Evolutionary conservation across 2,797 vertebrate genomes (phyloP).

Genomic region (Coracias cyanogaster): DNA sequence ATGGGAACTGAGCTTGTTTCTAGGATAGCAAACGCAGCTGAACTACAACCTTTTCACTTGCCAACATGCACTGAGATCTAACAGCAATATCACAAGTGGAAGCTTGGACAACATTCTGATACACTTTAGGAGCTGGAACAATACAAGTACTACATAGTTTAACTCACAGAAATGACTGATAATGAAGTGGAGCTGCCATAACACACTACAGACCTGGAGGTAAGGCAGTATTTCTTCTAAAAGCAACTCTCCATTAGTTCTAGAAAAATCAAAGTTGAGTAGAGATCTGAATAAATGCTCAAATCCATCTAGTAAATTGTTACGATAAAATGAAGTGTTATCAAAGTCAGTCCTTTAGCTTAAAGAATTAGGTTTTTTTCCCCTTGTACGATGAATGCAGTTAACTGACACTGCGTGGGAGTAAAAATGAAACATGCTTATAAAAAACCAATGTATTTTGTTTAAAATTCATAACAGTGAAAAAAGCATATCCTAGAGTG

Average conservation of each 20-base stretch:
- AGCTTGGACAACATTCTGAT: not conserved
- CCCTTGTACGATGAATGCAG: not conserved
- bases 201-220: accelerated
- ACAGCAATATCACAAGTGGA: not conserved
- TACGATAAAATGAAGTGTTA: not conserved
- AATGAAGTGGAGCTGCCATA: not conserved
- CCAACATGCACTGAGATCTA: not conserved
- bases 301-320: not conserved
- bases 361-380: not conserved
- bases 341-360: not conserved
- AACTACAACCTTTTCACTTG: not conserved
- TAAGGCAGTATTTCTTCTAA: not conserved
- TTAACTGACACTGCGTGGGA: not conserved
- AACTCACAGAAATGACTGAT: not conserved
- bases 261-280: not conserved
- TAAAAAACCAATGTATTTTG: not conserved
- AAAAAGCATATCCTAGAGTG: not conserved
- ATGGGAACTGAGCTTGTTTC: not conserved
- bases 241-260: not conserved
- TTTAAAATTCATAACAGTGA: not conserved
- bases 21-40: not conserved
- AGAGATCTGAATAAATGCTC: not conserved
- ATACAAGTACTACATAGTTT: not conserved
- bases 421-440: not conserved
- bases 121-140: not conserved